Base-by-base conservation (phyloP, 1,140 invertebrate species). In the Pseudomyrmex concolor region DNA sequence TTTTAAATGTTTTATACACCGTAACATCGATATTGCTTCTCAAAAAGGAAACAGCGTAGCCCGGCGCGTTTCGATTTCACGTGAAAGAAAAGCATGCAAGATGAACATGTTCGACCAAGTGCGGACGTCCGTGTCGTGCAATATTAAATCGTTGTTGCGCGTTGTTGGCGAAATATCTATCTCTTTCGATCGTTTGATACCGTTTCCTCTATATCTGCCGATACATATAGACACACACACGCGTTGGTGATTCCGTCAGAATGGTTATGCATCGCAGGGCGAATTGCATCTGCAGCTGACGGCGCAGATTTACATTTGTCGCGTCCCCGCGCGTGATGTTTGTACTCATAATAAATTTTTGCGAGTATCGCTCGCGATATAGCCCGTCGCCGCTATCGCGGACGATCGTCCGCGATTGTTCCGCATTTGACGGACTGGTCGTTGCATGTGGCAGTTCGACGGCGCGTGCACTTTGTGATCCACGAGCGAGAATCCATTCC, bases 251-350 rank as follows among this genome's bases (percentile, higher is more conserved):
- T 34, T 34, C 34, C 34, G 34, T 34, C 13, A 2, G 63, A 22
- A 19, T 12, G 25, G 12, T n/a, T n/a, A 19, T 10, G 15, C 64
- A 34, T 34, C 5, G 12, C 45, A n/a, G n/a, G 25, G 17, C 22
- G 51, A 45, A 86, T 63, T 63, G 72, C 43, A 45, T 57, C 66
- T 78, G 83, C 85, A 86, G 73, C 73, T 84, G 86, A 73, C 68
- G 81, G 76, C 25, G 8, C 50, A 67, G 55, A 87, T 87, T 87
- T 87, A 87, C 80, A 87, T 87, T 86, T 77, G 80, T 84, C 50
- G 71, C 50, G 9, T 66, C 43, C 59, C 59, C 54, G 22, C 55
- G 66, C 55, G 71, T 64, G 48, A 84, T 63, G 67, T 84, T 86
- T 78, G 57, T 54, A 25, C 60, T 64, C 43, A 51, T 68, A 85